A percentile compares a stretch with the other conserved stretches of the same genome.
Conservation (phyloP, 1,140 invertebrate species). For the Neodiprion virginianus region DNA sequence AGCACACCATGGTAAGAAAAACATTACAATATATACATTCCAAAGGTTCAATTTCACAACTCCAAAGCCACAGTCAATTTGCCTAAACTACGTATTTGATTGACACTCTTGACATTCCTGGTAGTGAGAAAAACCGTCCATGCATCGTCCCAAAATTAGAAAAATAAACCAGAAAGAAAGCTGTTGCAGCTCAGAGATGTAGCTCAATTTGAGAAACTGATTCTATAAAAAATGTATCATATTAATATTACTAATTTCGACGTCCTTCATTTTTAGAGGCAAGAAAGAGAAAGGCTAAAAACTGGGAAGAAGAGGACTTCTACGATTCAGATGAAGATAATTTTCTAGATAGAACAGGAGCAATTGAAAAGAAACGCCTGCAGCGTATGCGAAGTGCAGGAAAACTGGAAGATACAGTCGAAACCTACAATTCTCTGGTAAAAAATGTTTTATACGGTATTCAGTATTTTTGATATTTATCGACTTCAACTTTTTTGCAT, state of each 20-base stretch:
- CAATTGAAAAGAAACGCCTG: conserved; percentile 86
- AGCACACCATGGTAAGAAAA: conserved; percentile 72
- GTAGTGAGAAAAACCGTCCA: too few species aligned
- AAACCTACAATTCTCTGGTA: conserved; percentile 86
- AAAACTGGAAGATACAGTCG: conserved; percentile 65
- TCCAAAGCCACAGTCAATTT: too few species aligned
- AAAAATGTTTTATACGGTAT: conserved; percentile 33
- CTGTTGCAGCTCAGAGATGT: too few species aligned
- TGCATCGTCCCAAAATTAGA: too few species aligned
- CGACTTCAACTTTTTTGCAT: conserved; percentile 16
- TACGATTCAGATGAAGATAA: conserved; percentile 98
- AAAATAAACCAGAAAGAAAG: too few species aligned
- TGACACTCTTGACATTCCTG: too few species aligned
- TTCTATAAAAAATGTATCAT: too few species aligned
- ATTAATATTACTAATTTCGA: conserved; percentile 13
- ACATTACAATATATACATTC: background rate
- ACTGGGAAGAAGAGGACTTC: conserved; percentile 89
- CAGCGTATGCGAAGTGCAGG: conserved; percentile 76
- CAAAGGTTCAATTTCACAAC: background rate
- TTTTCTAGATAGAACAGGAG: conserved; percentile 94
- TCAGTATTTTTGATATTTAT: conserved; percentile 15
- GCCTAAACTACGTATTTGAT: background rate
- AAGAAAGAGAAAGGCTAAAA: conserved; percentile 73
- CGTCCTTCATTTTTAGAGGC: conserved; percentile 59
- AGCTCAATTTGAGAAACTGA: too few species aligned